Evolutionary conservation across 2,888 invertebrate species (phyloP).

Genomic region (Latrodectus elegans): DNA sequence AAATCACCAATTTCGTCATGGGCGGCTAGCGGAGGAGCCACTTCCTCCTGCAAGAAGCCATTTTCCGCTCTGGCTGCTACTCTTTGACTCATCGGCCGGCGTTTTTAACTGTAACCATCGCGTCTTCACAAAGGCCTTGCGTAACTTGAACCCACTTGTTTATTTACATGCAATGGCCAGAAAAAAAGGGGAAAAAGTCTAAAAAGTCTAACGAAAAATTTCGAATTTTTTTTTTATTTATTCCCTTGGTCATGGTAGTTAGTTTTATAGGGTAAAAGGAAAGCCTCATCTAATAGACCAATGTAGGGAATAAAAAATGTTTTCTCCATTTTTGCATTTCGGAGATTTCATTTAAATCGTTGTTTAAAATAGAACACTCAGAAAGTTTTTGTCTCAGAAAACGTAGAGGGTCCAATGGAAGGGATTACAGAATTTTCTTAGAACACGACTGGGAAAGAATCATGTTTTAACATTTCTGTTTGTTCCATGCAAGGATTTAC

Average conservation of each 20-base stretch:
- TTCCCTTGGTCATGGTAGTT: conserved; percentile 35
- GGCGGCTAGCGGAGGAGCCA: neutral
- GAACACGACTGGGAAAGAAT: neutral
- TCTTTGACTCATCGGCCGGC: neutral
- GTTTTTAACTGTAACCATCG: neutral
- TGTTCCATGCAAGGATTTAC: neutral
- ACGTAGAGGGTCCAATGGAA: neutral
- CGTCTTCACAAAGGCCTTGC: neutral
- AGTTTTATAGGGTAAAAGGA: conserved; percentile 61
- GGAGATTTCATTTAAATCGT: neutral
- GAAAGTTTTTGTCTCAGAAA: neutral
- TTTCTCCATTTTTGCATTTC: neutral
- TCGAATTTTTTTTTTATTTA: neutral
- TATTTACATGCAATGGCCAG: neutral
- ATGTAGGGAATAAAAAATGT: no score
- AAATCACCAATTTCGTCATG: neutral
- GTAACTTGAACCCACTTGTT: neutral
- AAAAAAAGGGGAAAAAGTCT: neutral
- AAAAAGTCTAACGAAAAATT: neutral
- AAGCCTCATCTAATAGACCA: neutral
- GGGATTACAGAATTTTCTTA: neutral
- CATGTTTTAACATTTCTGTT: neutral
- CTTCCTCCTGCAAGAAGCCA: neutral
- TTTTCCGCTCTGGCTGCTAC: neutral
- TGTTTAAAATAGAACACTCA: neutral